phyloP scores from a whole-genome alignment of 2,113 vertebrate species.

The Gulo gulo region DNA sequence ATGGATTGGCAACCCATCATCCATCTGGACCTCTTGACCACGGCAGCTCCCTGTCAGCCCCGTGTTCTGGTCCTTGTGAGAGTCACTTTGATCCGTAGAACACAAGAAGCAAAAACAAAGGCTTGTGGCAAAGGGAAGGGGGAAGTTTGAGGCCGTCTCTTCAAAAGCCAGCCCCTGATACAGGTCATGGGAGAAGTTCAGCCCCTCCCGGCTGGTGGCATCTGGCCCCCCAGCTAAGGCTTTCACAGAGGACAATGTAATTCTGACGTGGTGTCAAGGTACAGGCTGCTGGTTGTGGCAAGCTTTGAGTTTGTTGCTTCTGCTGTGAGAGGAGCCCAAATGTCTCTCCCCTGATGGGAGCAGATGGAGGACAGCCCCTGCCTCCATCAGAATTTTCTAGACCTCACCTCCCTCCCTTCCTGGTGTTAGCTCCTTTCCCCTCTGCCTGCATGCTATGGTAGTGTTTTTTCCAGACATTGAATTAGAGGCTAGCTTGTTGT shows the following conservation, averaged over 20 bases:
- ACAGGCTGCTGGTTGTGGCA: background rate
- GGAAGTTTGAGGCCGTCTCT: background rate
- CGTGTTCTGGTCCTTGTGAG: background rate
- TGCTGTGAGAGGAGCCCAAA: slow-evolving; percentile 12
- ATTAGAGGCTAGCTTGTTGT: background rate
- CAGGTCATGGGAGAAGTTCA: background rate
- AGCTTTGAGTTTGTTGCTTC: background rate
- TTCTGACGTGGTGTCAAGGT: background rate
- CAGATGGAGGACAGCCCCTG: background rate
- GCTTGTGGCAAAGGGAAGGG: background rate
- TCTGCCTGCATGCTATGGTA: background rate
- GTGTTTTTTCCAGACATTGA: slow-evolving; percentile 26
- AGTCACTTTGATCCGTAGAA: background rate
- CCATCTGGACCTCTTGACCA: background rate
- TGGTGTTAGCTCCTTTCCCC: background rate
- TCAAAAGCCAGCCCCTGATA: background rate
- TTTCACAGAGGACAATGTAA: background rate
- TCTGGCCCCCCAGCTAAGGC: background rate
- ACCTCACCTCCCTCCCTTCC: too few relatives aligned
- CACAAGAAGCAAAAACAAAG: background rate
- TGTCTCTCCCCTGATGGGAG: background rate
- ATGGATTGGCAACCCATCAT: background rate
- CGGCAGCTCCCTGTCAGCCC: background rate
- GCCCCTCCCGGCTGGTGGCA: background rate
- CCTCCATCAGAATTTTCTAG: slow-evolving; percentile 29